These are phyloP conservation scores for Ennomos fuscantarius DNA, from an alignment of 2,888 invertebrate species.

Conservation along the genomic window DNA sequence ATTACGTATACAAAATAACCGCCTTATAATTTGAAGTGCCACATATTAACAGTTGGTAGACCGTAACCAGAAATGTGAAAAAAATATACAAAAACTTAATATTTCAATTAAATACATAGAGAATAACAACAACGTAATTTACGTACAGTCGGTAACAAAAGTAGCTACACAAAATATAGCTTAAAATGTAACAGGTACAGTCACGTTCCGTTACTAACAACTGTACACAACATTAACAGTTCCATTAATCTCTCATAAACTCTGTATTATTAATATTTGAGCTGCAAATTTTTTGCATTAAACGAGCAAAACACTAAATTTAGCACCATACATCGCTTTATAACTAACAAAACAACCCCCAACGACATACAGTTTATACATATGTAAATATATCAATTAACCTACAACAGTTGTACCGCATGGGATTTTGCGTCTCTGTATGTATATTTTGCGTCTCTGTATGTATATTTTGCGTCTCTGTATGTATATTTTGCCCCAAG, in stretches of 20 bases:
- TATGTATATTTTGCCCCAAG: constrained; percentile 13
- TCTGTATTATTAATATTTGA: constrained; percentile 40
- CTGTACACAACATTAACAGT: constrained; percentile 30
- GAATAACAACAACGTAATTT: constrained; percentile 15
- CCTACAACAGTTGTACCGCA: constrained; percentile 16
- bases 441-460: too few relatives aligned
- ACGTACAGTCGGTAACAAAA: constrained; percentile 29
- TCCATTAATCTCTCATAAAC: constrained; percentile 33
- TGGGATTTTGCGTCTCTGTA: constrained; percentile 28
- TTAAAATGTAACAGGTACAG: constrained; percentile 14
- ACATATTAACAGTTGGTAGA: background rate
- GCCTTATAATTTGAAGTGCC: background rate
- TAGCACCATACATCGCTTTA: constrained; percentile 36
- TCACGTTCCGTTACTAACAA: constrained; percentile 20
- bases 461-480: constrained; percentile 20
- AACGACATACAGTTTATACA: constrained; percentile 21
- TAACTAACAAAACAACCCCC: constrained; percentile 15
- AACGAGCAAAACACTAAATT: constrained; percentile 42
- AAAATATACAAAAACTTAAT: constrained; percentile 31
- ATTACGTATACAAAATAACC: constrained; percentile 9
- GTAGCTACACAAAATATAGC: constrained; percentile 18
- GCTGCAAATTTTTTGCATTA: constrained; percentile 42
- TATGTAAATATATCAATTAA: background rate
- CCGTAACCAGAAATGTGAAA: constrained; percentile 22
- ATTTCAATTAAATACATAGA: constrained; percentile 7